Conservation (phyloP, 2,113 vertebrate genomes). For the Muscicapa adusta region DNA sequence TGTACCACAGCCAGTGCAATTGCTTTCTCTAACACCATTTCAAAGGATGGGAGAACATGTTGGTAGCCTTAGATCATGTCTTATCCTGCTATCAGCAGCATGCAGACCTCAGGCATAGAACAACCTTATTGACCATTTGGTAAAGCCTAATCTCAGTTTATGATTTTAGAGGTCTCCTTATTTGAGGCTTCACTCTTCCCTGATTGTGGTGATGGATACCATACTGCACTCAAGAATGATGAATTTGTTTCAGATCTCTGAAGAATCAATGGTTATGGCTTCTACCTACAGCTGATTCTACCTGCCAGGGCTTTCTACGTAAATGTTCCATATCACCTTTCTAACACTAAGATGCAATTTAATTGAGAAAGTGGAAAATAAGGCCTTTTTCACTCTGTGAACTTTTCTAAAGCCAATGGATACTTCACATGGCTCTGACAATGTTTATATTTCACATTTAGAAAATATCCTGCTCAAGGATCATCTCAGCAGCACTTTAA, state of each 20-base stretch:
- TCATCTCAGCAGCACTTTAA: not conserved
- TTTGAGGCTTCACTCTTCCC: not conserved
- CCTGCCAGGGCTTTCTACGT: not conserved
- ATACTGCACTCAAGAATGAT: not conserved
- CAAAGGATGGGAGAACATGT: not conserved
- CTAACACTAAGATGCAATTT: not conserved
- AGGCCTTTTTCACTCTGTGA: not conserved
- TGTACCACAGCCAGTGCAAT: not conserved
- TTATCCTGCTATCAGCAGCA: not conserved
- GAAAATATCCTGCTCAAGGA: not conserved
- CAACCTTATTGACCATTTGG: not conserved
- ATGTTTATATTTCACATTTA: not conserved
- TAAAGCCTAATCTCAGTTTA: not conserved
- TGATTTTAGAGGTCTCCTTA: not conserved
- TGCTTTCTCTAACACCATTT: not conserved
- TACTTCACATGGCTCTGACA: not conserved
- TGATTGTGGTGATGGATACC: not conserved
- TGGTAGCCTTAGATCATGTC: not conserved
- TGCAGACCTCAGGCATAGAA: not conserved
- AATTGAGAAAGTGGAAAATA: not conserved
- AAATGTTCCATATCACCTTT: not conserved
- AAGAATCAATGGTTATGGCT: not conserved
- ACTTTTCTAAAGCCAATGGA: not conserved
- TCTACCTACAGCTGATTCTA: not conserved
- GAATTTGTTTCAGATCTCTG: not conserved